Evolutionary conservation across 2,797 vertebrate genomes (phyloP), one percentile per base, ranked within the genome.

Genomic region (Rhinoraja longicauda): DNA sequence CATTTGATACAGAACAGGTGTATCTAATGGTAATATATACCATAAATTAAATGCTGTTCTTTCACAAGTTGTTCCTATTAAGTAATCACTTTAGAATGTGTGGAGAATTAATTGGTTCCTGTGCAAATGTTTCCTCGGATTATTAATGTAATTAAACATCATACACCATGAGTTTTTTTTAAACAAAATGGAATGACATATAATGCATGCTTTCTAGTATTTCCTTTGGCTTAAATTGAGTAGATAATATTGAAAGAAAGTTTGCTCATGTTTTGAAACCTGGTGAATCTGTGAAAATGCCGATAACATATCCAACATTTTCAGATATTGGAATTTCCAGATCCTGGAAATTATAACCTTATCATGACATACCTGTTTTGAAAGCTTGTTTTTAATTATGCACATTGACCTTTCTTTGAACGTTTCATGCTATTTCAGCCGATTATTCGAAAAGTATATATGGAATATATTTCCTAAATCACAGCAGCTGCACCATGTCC

Each of bases 1-100:
- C 57, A 88, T 15, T 88, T 0, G 29, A 82, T 88, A 88, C n/a
- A 32, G 6, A 32, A 13, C 88, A 88, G 29, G n/a, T 64, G 4
- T 32, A 88, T 64, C 57, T 64, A 88, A 88, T 88, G 57, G n/a
- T 32, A 88, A 88, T 32, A 88, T 64, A 88, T 88, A 62, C 29
- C 62, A 29, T 29, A 59, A 64, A 62, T 64, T 64, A 78, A 78
- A 78, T 78, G 77, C 15, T 78, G 15, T 19, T 64, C 59, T 88
- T 88, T 88, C 82, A 88, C n/a, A 88, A 32, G 59, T 64, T 88
- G 82, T 32, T 88, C 57, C 59, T 19, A 84, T 84, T 84, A 88
- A 32, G 59, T 32, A 88, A 64, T 64, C 29, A n/a, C n/a, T 64
- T 88, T 88, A 19, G n/a, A 88, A 64, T 88, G 82, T 88, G 81